Conservation (phyloP, 2,797 vertebrate genomes). For the Oophaga sylvatica region DNA sequence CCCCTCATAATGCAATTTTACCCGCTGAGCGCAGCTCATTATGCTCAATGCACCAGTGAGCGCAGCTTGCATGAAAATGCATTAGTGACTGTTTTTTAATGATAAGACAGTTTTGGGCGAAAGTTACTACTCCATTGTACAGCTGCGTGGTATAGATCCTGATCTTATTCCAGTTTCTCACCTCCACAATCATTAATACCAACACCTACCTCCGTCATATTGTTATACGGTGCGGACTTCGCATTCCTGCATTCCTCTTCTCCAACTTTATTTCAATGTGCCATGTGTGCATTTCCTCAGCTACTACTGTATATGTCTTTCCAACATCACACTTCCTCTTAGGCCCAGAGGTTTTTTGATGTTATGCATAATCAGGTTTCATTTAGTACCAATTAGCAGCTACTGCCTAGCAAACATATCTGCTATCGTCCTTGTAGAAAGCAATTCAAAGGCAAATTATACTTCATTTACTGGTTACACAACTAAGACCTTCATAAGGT, state of each 20-base stretch:
- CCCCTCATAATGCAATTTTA: slow-evolving; percentile 19
- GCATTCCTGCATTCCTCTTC: slow-evolving; percentile 19
- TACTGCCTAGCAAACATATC: slow-evolving; percentile 53
- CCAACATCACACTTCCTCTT: slow-evolving; percentile 16
- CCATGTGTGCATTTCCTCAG: slow-evolving; percentile 44
- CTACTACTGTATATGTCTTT: slow-evolving; percentile 20
- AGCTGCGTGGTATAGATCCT: not conserved
- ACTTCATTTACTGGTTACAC: slow-evolving; percentile 47
- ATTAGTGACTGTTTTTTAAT: slow-evolving; percentile 28
- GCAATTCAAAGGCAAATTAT: slow-evolving; percentile 60
- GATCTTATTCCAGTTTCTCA: not conserved
- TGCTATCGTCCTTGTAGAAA: slow-evolving; percentile 26
- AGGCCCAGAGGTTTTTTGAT: slow-evolving; percentile 46
- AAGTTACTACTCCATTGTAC: not conserved
- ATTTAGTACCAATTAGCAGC: slow-evolving; percentile 57
- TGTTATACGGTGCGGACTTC: slow-evolving; percentile 12
- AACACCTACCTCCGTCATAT: slow-evolving; percentile 17
- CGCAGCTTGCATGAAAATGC: slow-evolving; percentile 40
- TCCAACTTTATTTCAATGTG: slow-evolving; percentile 45
- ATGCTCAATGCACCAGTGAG: slow-evolving; percentile 34
- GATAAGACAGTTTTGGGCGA: slow-evolving; percentile 17
- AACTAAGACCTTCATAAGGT: slow-evolving; percentile 44
- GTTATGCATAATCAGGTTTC: slow-evolving; percentile 54
- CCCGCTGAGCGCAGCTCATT: slow-evolving; percentile 35
- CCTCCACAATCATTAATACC: slow-evolving; percentile 7